These are phyloP conservation scores for Drosophila parvula DNA, from an alignment of 1,140 invertebrate genomes.

Conservation along the genomic window DNA sequence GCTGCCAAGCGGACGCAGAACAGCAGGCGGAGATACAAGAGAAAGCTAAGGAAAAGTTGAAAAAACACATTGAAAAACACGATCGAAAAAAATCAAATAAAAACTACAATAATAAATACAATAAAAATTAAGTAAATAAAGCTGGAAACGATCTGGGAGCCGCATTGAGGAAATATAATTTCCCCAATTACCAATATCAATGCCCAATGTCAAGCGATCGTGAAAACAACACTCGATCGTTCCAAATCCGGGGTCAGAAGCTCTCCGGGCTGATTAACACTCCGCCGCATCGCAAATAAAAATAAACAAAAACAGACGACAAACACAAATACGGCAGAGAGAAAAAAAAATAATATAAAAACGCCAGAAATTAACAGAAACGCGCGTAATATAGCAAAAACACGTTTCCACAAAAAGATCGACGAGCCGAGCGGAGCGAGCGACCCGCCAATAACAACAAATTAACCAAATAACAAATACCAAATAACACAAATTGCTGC, in stretches of 20 bases:
- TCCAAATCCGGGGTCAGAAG: slow-evolving; percentile 72
- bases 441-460: slow-evolving; percentile 38
- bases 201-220: slow-evolving; percentile 72
- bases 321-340: slow-evolving; percentile 45
- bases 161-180: slow-evolving; percentile 8
- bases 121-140: slow-evolving; percentile 49
- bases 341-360: too few species aligned
- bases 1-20: slow-evolving; percentile 39
- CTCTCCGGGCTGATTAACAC: slow-evolving; percentile 72
- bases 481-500: slow-evolving; percentile 65
- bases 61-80: slow-evolving; percentile 1
- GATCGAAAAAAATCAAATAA: neutral
- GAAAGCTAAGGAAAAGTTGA: slow-evolving; percentile 13
- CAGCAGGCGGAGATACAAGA: slow-evolving; percentile 19
- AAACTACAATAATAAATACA: slow-evolving; percentile 47
- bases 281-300: slow-evolving; percentile 51
- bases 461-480: slow-evolving; percentile 63
- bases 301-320: slow-evolving; percentile 48
- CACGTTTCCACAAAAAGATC: slow-evolving; percentile 66
- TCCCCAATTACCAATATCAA: slow-evolving; percentile 30
- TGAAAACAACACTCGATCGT: slow-evolving; percentile 45
- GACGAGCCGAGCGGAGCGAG: neutral
- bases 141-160: slow-evolving; percentile 9
- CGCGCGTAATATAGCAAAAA: slow-evolving; percentile 64
- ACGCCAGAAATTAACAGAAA: slow-evolving; percentile 41